A percentile compares a stretch with the other conserved stretches of the same genome.
phyloP scores from a whole-genome alignment of 2,888 invertebrate genomes.

The Morinoia aosen region DNA sequence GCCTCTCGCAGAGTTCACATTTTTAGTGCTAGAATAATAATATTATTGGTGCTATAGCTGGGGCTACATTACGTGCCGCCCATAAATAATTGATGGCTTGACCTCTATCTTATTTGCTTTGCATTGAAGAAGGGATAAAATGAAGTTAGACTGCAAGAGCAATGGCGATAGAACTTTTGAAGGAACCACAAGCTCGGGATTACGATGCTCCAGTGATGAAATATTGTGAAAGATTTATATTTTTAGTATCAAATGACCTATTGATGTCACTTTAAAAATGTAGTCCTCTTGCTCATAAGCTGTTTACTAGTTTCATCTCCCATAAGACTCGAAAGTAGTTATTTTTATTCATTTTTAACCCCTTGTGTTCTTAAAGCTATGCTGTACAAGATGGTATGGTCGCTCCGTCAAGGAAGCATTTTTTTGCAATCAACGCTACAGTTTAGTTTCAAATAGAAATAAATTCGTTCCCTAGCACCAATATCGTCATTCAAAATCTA shows the following conservation, averaged over 20 bases:
- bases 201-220: background rate
- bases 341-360: background rate
- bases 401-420: background rate
- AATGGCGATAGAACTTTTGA: background rate
- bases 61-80: too few species aligned
- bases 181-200: background rate
- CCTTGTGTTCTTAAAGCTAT: background rate
- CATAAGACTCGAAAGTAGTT: background rate
- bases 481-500: too few species aligned
- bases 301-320: too few species aligned
- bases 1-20: too few species aligned
- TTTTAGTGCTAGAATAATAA: too few species aligned
- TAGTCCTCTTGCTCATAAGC: too few species aligned
- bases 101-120: background rate
- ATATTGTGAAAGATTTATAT: background rate
- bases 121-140: background rate
- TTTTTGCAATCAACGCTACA: background rate
- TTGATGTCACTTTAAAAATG: background rate
- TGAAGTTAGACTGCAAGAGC: too few species aligned
- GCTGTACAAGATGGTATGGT: background rate
- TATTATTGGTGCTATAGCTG: too few species aligned
- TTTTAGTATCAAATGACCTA: background rate
- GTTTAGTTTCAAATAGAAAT: background rate
- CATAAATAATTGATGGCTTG: too few species aligned
- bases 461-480: background rate